Conservation (phyloP, 2,888 invertebrate genomes). For the Stenodera caucasica region DNA sequence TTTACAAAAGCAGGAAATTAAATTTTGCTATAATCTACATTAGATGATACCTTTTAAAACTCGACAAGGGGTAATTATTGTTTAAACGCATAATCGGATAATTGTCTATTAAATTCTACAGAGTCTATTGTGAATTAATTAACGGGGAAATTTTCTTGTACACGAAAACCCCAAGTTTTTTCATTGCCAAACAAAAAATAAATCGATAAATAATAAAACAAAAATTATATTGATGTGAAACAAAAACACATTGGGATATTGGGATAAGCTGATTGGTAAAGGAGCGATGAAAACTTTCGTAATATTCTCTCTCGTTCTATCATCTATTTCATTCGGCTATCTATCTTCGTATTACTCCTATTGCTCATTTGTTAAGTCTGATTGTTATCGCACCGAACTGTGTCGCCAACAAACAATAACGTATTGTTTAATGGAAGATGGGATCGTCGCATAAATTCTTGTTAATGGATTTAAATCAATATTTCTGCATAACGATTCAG, state of each 20-base stretch:
- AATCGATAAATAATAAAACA: no score
- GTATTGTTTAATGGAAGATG: slow-evolving; percentile 2
- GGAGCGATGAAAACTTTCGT: neutral
- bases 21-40: slow-evolving; percentile 15
- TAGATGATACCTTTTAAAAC: neutral
- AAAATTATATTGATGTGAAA: no score
- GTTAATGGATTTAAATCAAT: slow-evolving; percentile 4
- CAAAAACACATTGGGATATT: neutral
- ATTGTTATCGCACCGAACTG: neutral
- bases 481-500: neutral
- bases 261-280: no score
- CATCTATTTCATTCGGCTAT: neutral
- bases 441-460: neutral
- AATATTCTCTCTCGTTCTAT: neutral
- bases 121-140: no score
- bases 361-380: neutral
- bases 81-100: no score
- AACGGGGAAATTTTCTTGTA: no score
- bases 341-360: neutral
- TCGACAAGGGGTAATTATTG: neutral
- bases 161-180: no score
- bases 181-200: no score
- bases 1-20: slow-evolving; percentile 19
- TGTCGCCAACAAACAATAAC: slow-evolving; percentile 4
- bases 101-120: no score